Conservation (phyloP, 2,888 invertebrate species). For the Beris chalybata region DNA sequence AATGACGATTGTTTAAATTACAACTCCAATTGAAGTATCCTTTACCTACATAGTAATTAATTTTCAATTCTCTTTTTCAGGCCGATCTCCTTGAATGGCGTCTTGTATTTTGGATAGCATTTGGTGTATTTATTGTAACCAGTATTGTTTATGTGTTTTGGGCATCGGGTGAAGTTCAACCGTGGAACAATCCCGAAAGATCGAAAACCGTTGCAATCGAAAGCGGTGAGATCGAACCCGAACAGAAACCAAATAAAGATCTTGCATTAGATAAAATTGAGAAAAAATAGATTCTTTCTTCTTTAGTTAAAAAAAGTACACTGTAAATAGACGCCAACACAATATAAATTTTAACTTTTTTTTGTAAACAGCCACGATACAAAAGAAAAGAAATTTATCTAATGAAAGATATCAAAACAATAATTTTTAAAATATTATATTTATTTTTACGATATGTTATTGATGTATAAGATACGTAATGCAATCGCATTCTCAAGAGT, state of each 20-base stretch:
- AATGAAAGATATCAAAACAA: too few species aligned
- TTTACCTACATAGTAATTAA: neutral
- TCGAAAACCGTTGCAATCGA: constrained; percentile 24
- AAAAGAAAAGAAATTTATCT: too few species aligned
- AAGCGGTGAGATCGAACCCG: constrained; percentile 32
- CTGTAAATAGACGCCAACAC: too few species aligned
- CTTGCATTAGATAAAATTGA: constrained; percentile 13
- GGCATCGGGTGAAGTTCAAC: constrained; percentile 74
- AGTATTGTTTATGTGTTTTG: constrained; percentile 70
- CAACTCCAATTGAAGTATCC: too few species aligned
- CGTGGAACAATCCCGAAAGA: constrained; percentile 66
- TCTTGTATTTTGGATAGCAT: constrained; percentile 77
- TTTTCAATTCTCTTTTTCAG: constrained; percentile 54
- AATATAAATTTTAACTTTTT: too few species aligned
- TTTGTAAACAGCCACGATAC: too few species aligned
- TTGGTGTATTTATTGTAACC: constrained; percentile 67
- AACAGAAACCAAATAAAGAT: constrained; percentile 9
- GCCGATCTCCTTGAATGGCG: constrained; percentile 71
- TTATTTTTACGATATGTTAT: too few species aligned
- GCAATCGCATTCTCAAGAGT: too few species aligned
- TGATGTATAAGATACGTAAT: too few species aligned
- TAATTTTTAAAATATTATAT: too few species aligned
- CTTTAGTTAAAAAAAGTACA: too few species aligned
- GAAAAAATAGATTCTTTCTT: constrained; percentile 1
- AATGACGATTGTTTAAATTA: too few species aligned